Percentiles rank a stretch among this genome's conserved stretches.
These are phyloP conservation scores for Drosophila cognata DNA, from an alignment of 2,888 invertebrate genomes.

Conservation along the genomic window DNA sequence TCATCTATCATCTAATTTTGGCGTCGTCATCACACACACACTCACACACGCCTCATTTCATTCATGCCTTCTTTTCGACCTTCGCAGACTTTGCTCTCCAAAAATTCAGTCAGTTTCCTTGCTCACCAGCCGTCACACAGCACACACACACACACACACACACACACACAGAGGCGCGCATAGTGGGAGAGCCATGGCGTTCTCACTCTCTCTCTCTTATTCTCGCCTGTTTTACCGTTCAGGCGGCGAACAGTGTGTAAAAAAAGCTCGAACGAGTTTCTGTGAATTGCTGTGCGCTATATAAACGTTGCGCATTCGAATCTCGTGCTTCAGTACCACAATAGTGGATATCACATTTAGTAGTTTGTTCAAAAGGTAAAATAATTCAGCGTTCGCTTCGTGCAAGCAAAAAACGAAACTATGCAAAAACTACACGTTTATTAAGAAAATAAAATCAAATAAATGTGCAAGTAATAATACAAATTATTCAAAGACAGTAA, in stretches of 20 bases:
- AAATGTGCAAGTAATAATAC: conserved; percentile 3
- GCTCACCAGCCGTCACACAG: conserved; percentile 10
- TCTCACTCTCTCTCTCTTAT: conserved; percentile 29
- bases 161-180: conserved; percentile 9
- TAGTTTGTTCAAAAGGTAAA: conserved; percentile 77
- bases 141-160: conserved; percentile 10
- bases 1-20: conserved; percentile 45
- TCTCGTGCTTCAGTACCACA: conserved; percentile 84
- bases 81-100: conserved; percentile 55
- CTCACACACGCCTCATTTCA: conserved; percentile 54
- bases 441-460: neutral
- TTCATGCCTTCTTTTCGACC: conserved; percentile 74
- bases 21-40: conserved; percentile 31
- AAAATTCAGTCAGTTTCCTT: conserved; percentile 34
- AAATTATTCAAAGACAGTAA: conserved; percentile 10
- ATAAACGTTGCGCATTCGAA: conserved; percentile 83
- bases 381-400: conserved; percentile 28
- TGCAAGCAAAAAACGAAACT: conserved; percentile 45
- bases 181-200: conserved; percentile 42
- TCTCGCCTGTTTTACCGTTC: conserved; percentile 57
- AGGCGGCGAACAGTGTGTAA: conserved; percentile 43
- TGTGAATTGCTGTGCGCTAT: conserved; percentile 77
- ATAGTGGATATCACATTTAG: conserved; percentile 82
- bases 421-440: conserved; percentile 48
- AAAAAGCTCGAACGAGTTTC: conserved; percentile 68